A percentile compares a stretch with the other conserved stretches of the same genome.
Evolutionary conservation across 1,140 invertebrate species (phyloP).

Genomic region (Adoxophyes honmai): DNA sequence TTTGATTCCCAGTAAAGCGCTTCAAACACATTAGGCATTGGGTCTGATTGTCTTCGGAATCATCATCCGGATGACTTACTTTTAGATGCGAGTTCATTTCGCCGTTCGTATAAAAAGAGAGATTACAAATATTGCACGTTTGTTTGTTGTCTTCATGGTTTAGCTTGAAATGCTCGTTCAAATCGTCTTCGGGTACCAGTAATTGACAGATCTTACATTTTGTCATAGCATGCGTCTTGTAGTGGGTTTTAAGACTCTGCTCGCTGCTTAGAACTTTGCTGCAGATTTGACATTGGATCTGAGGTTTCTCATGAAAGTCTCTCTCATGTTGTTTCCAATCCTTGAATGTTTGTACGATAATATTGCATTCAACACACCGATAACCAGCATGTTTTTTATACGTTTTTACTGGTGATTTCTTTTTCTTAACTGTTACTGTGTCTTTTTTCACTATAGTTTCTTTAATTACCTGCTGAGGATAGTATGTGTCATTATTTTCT

Average conservation of each 20-base stretch:
- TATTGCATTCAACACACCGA: constrained; percentile 18
- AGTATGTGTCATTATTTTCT: constrained; percentile 10
- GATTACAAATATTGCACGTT: constrained; percentile 29
- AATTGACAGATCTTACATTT: constrained; percentile 30
- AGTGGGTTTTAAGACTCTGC: constrained; percentile 30
- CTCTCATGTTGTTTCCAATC: constrained; percentile 30
- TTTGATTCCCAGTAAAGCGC: constrained; percentile 22
- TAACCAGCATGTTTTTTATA: constrained; percentile 2
- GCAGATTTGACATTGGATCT: constrained; percentile 29
- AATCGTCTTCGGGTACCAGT: constrained; percentile 22
- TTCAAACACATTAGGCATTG: constrained; percentile 34
- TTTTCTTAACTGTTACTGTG: constrained; percentile 7
- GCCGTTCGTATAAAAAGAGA: constrained; percentile 24
- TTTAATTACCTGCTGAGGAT: neutral
- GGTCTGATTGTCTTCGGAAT: constrained; percentile 11
- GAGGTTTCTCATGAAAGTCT: constrained; percentile 17
- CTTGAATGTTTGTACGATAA: constrained; percentile 27
- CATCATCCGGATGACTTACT: constrained; percentile 24
- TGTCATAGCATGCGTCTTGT: constrained; percentile 24
- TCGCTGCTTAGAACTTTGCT: constrained; percentile 25
- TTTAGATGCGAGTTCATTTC: constrained; percentile 27
- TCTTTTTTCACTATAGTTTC: constrained; percentile 2
- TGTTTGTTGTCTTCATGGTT: constrained; percentile 24
- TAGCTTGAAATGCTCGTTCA: constrained; percentile 28
- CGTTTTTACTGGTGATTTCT: neutral